phyloP scores from a whole-genome alignment of 2,888 invertebrate genomes.

The Drosophila tripunctata region DNA sequence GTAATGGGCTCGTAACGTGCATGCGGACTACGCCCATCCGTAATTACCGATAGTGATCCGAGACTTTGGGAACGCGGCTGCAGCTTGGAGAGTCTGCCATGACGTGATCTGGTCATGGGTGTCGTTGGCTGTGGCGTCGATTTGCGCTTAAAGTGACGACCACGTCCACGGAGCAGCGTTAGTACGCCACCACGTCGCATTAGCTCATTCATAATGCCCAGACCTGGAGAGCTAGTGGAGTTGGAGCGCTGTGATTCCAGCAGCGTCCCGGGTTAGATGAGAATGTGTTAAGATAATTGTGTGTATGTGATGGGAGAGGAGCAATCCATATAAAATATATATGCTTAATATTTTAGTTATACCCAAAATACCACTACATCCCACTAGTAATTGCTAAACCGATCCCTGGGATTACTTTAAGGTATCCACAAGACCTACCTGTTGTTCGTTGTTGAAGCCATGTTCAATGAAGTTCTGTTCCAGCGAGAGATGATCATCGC shows the following conservation, averaged over 20 bases:
- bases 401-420: no score
- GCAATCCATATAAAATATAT: constrained; percentile 62
- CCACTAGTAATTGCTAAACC: not conserved
- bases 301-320: constrained; percentile 32
- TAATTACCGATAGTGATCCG: constrained; percentile 85
- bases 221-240: constrained; percentile 76
- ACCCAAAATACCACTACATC: constrained; percentile 47
- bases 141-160: constrained; percentile 83
- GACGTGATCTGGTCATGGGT: constrained; percentile 73
- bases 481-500: constrained; percentile 87
- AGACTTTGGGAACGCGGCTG: constrained; percentile 83
- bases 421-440: constrained; percentile 84
- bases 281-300: constrained; percentile 14
- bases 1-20: constrained; percentile 82
- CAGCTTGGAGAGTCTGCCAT: constrained; percentile 72
- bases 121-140: constrained; percentile 82
- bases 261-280: constrained; percentile 9
- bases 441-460: constrained; percentile 86
- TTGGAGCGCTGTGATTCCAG: constrained; percentile 63
- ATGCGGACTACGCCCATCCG: constrained; percentile 62
- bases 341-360: no score
- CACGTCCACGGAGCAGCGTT: constrained; percentile 82
- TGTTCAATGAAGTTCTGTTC: constrained; percentile 87
- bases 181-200: constrained; percentile 83
- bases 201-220: constrained; percentile 82